Percentiles rank a stretch among this genome's conserved stretches.
phyloP scores from a whole-genome alignment of 2,888 invertebrate species.

The Drosophila affinis region DNA sequence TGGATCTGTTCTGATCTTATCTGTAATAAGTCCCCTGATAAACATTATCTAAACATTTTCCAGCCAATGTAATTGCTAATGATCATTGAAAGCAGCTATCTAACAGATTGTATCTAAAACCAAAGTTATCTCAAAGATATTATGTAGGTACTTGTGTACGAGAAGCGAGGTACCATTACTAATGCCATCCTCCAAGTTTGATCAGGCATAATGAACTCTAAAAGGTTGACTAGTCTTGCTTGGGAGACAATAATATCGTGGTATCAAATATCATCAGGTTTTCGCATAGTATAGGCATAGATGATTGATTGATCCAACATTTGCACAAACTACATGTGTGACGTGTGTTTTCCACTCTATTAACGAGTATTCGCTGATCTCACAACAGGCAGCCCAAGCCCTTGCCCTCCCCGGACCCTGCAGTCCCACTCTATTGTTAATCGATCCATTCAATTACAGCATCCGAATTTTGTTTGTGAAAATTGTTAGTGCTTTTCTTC shows the following conservation, averaged over 20 bases:
- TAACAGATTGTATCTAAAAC: not conserved
- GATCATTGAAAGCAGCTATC: not conserved
- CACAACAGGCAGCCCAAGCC: not conserved
- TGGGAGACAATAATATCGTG: too few relatives aligned
- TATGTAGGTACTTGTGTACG: too few relatives aligned
- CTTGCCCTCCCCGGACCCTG: not conserved
- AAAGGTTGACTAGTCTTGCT: too few relatives aligned
- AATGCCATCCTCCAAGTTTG: not conserved
- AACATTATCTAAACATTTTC: not conserved
- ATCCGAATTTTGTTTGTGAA: constrained; percentile 21
- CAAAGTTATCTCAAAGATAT: not conserved
- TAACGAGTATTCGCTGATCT: not conserved
- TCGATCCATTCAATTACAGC: constrained; percentile 21
- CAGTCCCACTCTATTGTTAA: constrained; percentile 7
- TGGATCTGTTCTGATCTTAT: not conserved
- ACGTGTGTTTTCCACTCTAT: too few relatives aligned
- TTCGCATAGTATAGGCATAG: too few relatives aligned
- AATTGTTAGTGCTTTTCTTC: constrained; percentile 15
- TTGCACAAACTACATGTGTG: not conserved
- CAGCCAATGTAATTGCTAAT: not conserved
- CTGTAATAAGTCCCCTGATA: not conserved
- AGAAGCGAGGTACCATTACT: too few relatives aligned
- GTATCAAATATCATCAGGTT: too few relatives aligned
- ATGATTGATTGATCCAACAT: not conserved
- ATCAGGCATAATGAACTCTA: not conserved